Evolutionary conservation across 2,113 vertebrate genomes (phyloP).

Genomic region (Epinephelus lanceolatus): DNA sequence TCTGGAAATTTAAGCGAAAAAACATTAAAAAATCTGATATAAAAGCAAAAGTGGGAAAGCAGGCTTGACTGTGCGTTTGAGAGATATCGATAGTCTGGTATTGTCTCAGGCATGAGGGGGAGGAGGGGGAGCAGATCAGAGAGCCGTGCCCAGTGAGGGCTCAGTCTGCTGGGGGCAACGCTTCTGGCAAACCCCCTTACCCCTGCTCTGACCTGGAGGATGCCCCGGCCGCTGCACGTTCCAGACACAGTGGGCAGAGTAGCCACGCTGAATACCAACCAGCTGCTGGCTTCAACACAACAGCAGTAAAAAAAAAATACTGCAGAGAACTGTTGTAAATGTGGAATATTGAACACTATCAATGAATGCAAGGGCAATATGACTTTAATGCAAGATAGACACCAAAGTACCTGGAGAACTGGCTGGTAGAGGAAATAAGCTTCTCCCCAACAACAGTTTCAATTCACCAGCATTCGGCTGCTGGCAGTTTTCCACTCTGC

Average conservation of each 20-base stretch:
- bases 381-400: slow-evolving; percentile 24
- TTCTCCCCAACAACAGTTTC: slow-evolving; percentile 20
- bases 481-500: slow-evolving; percentile 19
- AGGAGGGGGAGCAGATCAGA: slow-evolving; percentile 77
- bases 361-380: slow-evolving; percentile 3
- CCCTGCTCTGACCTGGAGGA: slow-evolving; percentile 81
- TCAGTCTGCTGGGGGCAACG: slow-evolving; percentile 85
- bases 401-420: not conserved
- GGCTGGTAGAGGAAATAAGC: slow-evolving; percentile 5
- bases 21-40: slow-evolving; percentile 61
- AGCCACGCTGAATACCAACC: slow-evolving; percentile 73
- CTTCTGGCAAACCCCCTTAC: slow-evolving; percentile 85
- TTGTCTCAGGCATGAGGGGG: slow-evolving; percentile 70
- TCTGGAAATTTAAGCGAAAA: slow-evolving; percentile 55
- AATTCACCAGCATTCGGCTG: slow-evolving; percentile 17
- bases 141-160: slow-evolving; percentile 77
- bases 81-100: slow-evolving; percentile 79
- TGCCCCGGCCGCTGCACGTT: slow-evolving; percentile 67
- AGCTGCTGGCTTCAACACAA: slow-evolving; percentile 58
- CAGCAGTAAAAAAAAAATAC: slow-evolving; percentile 45
- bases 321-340: slow-evolving; percentile 21
- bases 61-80: slow-evolving; percentile 56
- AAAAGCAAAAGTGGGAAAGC: slow-evolving; percentile 61
- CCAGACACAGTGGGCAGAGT: slow-evolving; percentile 71
- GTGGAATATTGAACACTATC: slow-evolving; percentile 24